Base-by-base conservation (phyloP, 2,113 vertebrate genomes). In the Anhinga anhinga region DNA sequence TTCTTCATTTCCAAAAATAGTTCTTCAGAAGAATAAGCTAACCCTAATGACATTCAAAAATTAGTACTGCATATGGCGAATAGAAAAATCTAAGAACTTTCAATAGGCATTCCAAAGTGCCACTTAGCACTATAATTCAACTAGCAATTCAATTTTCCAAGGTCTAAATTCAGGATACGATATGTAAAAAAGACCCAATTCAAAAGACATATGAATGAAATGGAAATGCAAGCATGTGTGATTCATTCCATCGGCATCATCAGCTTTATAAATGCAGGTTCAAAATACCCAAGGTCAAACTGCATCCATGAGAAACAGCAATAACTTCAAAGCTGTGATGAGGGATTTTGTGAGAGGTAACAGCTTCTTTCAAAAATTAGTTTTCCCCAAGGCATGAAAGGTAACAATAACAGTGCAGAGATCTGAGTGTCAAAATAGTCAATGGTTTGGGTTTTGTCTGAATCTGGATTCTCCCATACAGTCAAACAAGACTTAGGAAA, bases 101-200 rank as follows among this genome's bases (percentile, higher is more conserved):
- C 65, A 73, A 65, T 61, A 91, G 56, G 25, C 47, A 72, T 90
- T 91, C 42, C 87, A 85, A 87, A 94, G 40, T 91, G 89, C 81
- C 87, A 96, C 87, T 96, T 93, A 82, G 3, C 15, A 32, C 52
- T 89, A 29, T 87, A 94, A 91, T 95, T 90, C 87, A 95, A 73
- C 49, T 22, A 94, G 70, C 66, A 91, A 85, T 94, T 91, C 86
- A 84, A 50, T 93, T 96, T 97, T 87, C 66, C 86, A 89, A 82
- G 71, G 69, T 87, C 83, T 88, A 91, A 65, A 96, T 87, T 84
- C 93, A 84, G 93, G 69, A 58, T 90, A 50, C 56, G 77, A 88
- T 61, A 34, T 85, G 40, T 87, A 77, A 96, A 92, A 96, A 92
- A 47, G 36, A 73, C 22, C 8, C 44, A 65, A 21, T 94, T 92